Evolutionary conservation across 2,113 vertebrate genomes (phyloP).

Genomic region (Myiozetetes cayanensis): DNA sequence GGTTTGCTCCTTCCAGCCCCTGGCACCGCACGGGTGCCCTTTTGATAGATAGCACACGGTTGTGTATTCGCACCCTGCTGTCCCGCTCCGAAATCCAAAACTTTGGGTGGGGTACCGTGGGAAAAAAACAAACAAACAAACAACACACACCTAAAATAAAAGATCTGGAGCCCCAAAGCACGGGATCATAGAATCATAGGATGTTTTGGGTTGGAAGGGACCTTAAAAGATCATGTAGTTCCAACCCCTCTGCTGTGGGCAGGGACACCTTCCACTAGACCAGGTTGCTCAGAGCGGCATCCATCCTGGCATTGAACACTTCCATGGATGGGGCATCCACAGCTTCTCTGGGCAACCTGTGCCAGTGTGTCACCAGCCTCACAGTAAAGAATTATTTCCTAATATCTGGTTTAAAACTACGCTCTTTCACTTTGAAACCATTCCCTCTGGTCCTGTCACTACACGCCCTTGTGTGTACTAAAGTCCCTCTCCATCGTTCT

Average conservation of each 20-base stretch:
- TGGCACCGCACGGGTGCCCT: fast-evolving
- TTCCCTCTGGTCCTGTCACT: not conserved
- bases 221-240: not conserved
- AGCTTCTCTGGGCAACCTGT: not conserved
- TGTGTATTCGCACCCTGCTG: fast-evolving
- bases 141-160: fast-evolving
- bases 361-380: no score
- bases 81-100: fast-evolving
- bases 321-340: not conserved
- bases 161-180: fast-evolving
- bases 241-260: fast-evolving
- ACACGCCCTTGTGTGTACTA: fast-evolving
- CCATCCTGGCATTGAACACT: fast-evolving
- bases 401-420: not conserved
- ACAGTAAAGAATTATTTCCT: not conserved
- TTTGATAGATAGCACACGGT: fast-evolving
- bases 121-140: no score
- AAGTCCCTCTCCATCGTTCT: not conserved
- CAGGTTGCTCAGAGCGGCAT: not conserved
- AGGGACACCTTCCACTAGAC: not conserved
- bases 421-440: not conserved
- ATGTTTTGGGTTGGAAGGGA: not conserved
- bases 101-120: fast-evolving
- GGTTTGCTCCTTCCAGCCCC: fast-evolving
- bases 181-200: fast-evolving